These are phyloP conservation scores for Amblyopsis rosae DNA, from an alignment of 2,113 vertebrate genomes.

Conservation along the genomic window DNA sequence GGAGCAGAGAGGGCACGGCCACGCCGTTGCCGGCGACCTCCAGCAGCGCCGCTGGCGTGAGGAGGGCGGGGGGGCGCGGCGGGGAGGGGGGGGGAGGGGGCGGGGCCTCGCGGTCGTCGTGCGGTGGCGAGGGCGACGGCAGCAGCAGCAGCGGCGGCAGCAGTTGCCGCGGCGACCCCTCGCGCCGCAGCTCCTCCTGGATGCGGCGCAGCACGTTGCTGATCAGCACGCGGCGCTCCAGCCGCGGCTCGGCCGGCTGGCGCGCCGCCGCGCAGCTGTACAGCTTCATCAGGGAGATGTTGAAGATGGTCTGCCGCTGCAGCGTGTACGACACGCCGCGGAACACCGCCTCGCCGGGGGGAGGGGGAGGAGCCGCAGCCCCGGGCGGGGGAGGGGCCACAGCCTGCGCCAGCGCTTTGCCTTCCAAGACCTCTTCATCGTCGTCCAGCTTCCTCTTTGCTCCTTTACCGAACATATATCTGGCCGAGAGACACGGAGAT, in stretches of 20 bases:
- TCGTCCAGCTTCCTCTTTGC: slow-evolving; percentile 99
- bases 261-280: slow-evolving; percentile 83
- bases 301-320: slow-evolving; percentile 99
- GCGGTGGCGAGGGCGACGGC: slow-evolving; percentile 53
- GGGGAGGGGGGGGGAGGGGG: slow-evolving; percentile 32
- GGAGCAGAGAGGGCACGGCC: slow-evolving; percentile 70
- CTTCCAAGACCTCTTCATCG: slow-evolving; percentile 99
- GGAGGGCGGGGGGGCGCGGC: slow-evolving; percentile 85
- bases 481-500: slow-evolving; percentile 49
- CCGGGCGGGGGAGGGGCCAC: slow-evolving; percentile 56
- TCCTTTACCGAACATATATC: slow-evolving; percentile 99
- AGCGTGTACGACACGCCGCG: slow-evolving; percentile 95
- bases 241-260: slow-evolving; percentile 89
- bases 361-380: slow-evolving; percentile 37
- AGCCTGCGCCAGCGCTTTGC: slow-evolving; percentile 89
- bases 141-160: slow-evolving; percentile 78
- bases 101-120: slow-evolving; percentile 50
- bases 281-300: slow-evolving; percentile 99
- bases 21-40: slow-evolving; percentile 84
- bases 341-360: slow-evolving; percentile 81
- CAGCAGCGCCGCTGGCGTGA: slow-evolving; percentile 93
- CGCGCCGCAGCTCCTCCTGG: slow-evolving; percentile 95
- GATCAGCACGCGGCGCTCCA: slow-evolving; percentile 95
- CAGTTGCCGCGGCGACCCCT: slow-evolving; percentile 87
- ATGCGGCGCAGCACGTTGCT: slow-evolving; percentile 99